A percentile compares a stretch with the other conserved stretches of the same genome.
phyloP scores from a whole-genome alignment of 2,113 vertebrate species.

The Eupsittula cactorum region DNA sequence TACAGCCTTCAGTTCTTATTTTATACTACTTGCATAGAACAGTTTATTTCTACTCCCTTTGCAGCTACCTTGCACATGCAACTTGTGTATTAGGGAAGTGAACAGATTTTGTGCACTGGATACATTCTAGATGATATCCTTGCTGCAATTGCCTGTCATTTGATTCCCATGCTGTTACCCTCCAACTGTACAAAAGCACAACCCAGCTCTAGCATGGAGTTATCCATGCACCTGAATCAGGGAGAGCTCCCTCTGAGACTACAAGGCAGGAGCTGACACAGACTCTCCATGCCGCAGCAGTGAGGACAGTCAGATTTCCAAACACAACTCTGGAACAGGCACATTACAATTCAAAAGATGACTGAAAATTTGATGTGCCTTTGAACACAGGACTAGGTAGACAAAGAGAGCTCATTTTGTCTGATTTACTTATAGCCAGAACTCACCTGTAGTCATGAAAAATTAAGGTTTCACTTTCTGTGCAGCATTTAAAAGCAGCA shows the following conservation, averaged over 20 bases:
- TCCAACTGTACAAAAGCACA: background rate
- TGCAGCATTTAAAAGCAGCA: background rate
- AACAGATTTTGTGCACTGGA: background rate
- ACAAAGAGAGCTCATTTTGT: background rate
- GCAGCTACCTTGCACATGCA: rapidly evolving
- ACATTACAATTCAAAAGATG: background rate
- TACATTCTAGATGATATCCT: background rate
- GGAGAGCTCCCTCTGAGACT: background rate
- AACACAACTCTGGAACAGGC: background rate
- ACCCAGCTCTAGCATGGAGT: background rate
- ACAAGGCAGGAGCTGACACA: rapidly evolving
- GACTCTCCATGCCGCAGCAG: background rate
- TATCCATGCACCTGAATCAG: background rate
- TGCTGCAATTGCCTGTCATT: background rate
- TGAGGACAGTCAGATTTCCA: background rate
- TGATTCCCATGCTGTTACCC: rapidly evolving
- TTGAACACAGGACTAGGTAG: background rate
- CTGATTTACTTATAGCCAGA: background rate
- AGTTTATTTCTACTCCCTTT: background rate
- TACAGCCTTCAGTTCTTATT: background rate
- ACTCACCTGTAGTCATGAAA: background rate
- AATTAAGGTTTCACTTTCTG: background rate
- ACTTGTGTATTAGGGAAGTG: rapidly evolving
- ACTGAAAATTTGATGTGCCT: background rate
- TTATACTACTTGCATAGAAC: background rate